Base-by-base conservation (phyloP, 1,140 invertebrate species). In the Drosophila littoralis region DNA sequence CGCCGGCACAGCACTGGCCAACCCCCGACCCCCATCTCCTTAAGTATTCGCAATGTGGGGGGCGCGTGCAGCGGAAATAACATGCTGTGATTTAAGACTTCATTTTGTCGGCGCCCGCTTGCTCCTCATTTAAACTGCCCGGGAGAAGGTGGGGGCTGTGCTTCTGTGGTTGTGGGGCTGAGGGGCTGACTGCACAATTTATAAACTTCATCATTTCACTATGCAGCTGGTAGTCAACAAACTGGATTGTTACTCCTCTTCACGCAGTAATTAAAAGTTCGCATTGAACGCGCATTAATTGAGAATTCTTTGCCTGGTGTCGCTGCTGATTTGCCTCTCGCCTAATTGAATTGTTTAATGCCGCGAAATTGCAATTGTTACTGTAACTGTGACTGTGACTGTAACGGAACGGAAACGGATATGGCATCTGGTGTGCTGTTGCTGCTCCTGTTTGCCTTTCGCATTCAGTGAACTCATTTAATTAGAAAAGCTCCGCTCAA, bases 11-110 rank as follows among this genome's bases (percentile, higher is more conserved):
- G 33, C 50, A 13, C 57, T 55, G 57, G 38, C 33, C 28, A 43
- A 65, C 36, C 28, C 32, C 46, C 54, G 1, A 28, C 33, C 15
- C 15, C 40, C 63, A n/a, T n/a, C 32, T 15, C 13, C 13, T 9
- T 3, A 8, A 52, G 13, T 8, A 13, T 10, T 7, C 13, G 8
- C 13, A 6, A 35, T 12, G 50, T 22, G 4, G 7, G 50, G 65
- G 65, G 55, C 55, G 48, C 71, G 42, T 69, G 71, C 63, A 73
- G 75, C 61, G 76, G 89, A 91, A 91, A 90, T 88, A 91, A 91
- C 89, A 91, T 91, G 81, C 89, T 91, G 89, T 91, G 89, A 91
- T 91, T 91, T 91, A 91, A 91, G 89, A 90, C 83, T 89, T 79
- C 80, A 80, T 82, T 91, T 89, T 82, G 84, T 75, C 83, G 79